A percentile compares a stretch with the other conserved stretches of the same genome.
Conservation (phyloP, 2,113 vertebrate genomes). For the Brienomyrus longianalis region DNA sequence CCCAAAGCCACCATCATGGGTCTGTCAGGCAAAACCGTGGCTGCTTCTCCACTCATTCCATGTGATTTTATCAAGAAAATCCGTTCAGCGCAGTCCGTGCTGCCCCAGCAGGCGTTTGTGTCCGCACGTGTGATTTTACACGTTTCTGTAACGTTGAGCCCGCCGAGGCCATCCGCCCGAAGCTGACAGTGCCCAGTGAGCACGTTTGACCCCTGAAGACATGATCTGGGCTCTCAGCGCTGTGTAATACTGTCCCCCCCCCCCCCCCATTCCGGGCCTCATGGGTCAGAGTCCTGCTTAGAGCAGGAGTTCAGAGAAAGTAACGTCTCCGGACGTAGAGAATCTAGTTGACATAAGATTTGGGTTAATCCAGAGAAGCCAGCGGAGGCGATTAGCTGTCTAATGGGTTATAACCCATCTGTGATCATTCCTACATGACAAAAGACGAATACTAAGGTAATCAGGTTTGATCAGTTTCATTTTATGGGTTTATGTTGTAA, state of each 20-base stretch:
- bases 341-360: constrained; percentile 1
- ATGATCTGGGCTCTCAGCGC: background rate
- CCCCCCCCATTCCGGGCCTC: background rate
- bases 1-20: background rate
- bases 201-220: background rate
- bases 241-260: background rate
- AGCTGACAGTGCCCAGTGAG: background rate
- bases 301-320: background rate
- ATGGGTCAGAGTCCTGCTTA: background rate
- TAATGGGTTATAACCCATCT: background rate
- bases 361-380: background rate
- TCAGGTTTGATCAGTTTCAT: background rate
- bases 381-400: background rate
- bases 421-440: background rate
- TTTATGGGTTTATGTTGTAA: background rate
- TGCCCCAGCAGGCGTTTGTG: background rate
- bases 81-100: background rate
- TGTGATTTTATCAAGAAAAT: constrained; percentile 6
- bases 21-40: background rate
- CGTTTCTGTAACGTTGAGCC: background rate
- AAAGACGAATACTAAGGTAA: background rate
- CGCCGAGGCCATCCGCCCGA: background rate
- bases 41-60: background rate
- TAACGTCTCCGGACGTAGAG: background rate
- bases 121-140: background rate